Percentiles rank a stretch among this genome's conserved stretches.
Conservation (phyloP, 2,113 vertebrate genomes). For the Myotis lucifugus region DNA sequence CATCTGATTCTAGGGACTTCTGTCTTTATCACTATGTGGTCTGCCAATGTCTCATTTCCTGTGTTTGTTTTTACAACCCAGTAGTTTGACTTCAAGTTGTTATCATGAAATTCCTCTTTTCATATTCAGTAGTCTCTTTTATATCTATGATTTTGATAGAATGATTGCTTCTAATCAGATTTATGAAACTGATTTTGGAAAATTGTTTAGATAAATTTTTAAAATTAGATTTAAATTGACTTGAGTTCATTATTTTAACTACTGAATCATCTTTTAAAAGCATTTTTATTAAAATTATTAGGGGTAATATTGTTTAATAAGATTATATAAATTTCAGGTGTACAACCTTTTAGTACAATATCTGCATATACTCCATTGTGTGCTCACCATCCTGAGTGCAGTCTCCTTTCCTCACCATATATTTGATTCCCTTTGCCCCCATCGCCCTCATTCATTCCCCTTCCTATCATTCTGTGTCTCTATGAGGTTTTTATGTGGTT, state of each 20-base stretch:
- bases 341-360: background rate
- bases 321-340: background rate
- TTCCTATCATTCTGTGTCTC: background rate
- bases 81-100: background rate
- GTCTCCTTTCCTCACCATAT: too few species aligned
- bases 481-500: background rate
- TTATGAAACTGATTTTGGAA: background rate
- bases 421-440: background rate
- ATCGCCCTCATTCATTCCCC: background rate
- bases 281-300: background rate
- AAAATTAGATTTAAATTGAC: background rate
- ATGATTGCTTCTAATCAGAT: background rate
- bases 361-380: background rate
- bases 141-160: background rate
- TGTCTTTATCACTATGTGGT: background rate
- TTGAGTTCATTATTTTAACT: background rate
- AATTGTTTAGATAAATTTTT: background rate
- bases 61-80: background rate
- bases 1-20: background rate
- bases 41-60: background rate
- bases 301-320: background rate
- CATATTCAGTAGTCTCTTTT: background rate
- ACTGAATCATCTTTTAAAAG: background rate
- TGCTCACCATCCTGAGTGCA: background rate
- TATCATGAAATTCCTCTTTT: background rate